Percentiles rank a stretch among this genome's conserved stretches.
phyloP scores from a whole-genome alignment of 2,113 vertebrate species.

The Aix galericulata region DNA sequence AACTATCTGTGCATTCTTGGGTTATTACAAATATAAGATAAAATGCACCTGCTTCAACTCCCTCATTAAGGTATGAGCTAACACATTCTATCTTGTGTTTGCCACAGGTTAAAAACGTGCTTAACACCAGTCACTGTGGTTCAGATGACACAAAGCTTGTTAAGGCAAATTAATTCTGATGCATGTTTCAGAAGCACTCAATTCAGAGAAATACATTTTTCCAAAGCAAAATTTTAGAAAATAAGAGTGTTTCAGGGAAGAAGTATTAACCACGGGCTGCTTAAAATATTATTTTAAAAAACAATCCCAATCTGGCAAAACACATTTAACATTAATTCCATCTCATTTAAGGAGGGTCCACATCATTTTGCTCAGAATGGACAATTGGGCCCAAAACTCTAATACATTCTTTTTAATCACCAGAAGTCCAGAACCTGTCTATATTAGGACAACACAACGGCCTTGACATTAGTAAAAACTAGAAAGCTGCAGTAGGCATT shows the following conservation, averaged over 20 bases:
- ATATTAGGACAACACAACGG: not conserved
- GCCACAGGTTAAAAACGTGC: constrained; percentile 29
- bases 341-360: not conserved
- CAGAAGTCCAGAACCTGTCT: not conserved
- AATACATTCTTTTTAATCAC: not conserved
- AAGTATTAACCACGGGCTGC: not conserved
- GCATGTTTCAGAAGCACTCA: not conserved
- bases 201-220: not conserved
- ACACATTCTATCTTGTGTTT: constrained; percentile 42
- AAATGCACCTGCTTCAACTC: constrained; percentile 48
- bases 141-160: constrained; percentile 32
- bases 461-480: not conserved
- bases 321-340: not conserved
- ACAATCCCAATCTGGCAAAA: not conserved
- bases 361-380: not conserved
- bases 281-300: not conserved
- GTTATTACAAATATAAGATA: constrained; percentile 61
- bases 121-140: not conserved
- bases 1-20: constrained; percentile 44
- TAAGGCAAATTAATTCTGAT: constrained; percentile 27
- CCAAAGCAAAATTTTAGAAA: not conserved
- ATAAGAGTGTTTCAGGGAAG: not conserved
- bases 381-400: not conserved
- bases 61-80: constrained; percentile 64
- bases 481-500: not conserved